These are phyloP conservation scores for Nipponia nippon DNA, from an alignment of 2,113 vertebrate genomes.

Conservation along the genomic window DNA sequence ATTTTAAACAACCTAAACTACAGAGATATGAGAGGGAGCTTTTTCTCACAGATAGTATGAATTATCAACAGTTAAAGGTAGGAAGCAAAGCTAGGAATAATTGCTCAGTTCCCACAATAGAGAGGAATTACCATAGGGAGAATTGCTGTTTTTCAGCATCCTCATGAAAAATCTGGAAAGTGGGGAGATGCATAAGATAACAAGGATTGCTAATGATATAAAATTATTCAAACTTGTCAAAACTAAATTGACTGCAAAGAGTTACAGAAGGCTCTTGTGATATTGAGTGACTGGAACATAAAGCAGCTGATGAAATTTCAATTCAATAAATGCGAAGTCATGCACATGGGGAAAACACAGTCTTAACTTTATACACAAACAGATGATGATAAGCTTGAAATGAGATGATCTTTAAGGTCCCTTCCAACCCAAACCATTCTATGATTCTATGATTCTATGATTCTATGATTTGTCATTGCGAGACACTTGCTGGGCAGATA, in stretches of 20 bases:
- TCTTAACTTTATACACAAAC: not conserved
- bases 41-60: not conserved
- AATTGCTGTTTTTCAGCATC: not conserved
- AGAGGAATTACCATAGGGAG: not conserved
- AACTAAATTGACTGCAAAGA: not conserved
- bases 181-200: not conserved
- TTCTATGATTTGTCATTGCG: not conserved
- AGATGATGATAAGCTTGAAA: not conserved
- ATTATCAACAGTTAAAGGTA: not conserved
- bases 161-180: not conserved
- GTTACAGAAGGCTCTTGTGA: not conserved
- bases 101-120: not conserved
- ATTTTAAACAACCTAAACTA: not conserved
- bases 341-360: not conserved
- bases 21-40: not conserved
- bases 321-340: constrained; percentile 1
- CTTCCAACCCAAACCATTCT: too few species aligned
- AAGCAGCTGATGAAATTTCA: not conserved
- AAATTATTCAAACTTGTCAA: not conserved
- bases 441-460: too few species aligned
- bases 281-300: not conserved
- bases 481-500: not conserved
- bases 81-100: not conserved
- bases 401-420: not conserved
- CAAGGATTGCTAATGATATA: not conserved